Base-by-base conservation (phyloP, 2,113 vertebrate species). In the Lota lota region DNA sequence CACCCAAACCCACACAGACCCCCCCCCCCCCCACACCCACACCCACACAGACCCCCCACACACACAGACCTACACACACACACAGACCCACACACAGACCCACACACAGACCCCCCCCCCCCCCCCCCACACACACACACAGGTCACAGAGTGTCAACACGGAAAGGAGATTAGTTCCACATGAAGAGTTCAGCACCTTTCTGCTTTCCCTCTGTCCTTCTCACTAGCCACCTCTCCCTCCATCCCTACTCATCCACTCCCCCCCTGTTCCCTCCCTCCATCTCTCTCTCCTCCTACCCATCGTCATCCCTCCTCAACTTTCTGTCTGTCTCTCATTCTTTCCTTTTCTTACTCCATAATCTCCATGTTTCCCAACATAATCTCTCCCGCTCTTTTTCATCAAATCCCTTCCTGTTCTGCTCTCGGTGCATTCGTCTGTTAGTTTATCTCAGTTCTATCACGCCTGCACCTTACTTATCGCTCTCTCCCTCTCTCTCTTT, bases 71-170 rank as follows among this genome's bases (percentile, higher is more conserved):
- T 5, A 53, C 51, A 53, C 2, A 53, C 51, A 61, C 60, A 16
- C 56, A 58, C 8, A 8, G 1, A 24, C 24, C 2, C 4, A 24
- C 24, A 4, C 24, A 24, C 24, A 24, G 2, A 24, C 24, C 2
- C 28, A 28, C 28, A 58, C 57, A n/a, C 57, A 19, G 14, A n/a
- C 57, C 2, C 18, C 1, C 58, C 8, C n/a, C 3, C 54, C 16
- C 58, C 3, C 17, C 19, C 19, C 54, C 3, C 54, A 57, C 54
- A 57, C 18, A 57, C 54, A 57, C 54, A 57, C 54, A 77, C 82
- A 86, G 85, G 87, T 88, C 86, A 87, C 73, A 78, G 83, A 77
- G 73, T 85, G 83, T 88, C 85, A 88, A 89, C 88, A 89, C 83
- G 81, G 82, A 79, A 77, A 69, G 75, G 72, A 80, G 86, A 88